Conservation (phyloP, 1,140 invertebrate genomes). For the Leucophenga varia region DNA sequence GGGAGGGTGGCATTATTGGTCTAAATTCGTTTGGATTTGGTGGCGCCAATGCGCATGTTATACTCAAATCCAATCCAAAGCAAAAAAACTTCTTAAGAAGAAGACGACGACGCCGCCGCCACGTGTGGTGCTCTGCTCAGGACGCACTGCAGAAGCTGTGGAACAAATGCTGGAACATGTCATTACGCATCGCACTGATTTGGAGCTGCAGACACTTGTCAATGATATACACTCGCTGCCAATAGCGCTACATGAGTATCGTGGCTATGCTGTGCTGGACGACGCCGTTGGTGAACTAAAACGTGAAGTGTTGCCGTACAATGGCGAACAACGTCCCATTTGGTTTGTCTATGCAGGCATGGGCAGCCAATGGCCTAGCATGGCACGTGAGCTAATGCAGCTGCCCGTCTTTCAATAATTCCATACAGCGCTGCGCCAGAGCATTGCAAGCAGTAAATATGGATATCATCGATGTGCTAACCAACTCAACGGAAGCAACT, state of each 20-base stretch:
- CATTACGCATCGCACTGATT: constrained; percentile 64
- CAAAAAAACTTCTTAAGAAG: constrained; percentile 60
- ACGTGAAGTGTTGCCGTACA: constrained; percentile 49
- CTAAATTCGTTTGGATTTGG: constrained; percentile 98
- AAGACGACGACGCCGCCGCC: constrained; percentile 58
- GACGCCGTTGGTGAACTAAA: constrained; percentile 41
- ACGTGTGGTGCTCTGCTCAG: constrained; percentile 76
- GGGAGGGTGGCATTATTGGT: constrained; percentile 82
- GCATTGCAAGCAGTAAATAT: constrained; percentile 73
- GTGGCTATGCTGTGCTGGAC: constrained; percentile 76
- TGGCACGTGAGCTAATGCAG: constrained; percentile 82
- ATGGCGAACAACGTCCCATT: constrained; percentile 71
- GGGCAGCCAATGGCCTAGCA: constrained; percentile 95
- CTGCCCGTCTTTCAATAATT: constrained; percentile 77
- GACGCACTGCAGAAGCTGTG: constrained; percentile 81
- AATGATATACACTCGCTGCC: constrained; percentile 71
- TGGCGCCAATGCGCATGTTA: constrained; percentile 92
- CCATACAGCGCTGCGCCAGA: constrained; percentile 74
- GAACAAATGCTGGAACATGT: constrained; percentile 67
- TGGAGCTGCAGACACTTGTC: constrained; percentile 75
- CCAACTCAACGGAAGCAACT: constrained; percentile 70
- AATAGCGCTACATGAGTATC: constrained; percentile 69
- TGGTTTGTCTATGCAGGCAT: constrained; percentile 97
- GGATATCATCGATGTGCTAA: constrained; percentile 79
- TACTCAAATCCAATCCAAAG: constrained; percentile 77